Base-by-base conservation (phyloP, 2,113 vertebrate species). In the Drymodes brunneopygia region DNA sequence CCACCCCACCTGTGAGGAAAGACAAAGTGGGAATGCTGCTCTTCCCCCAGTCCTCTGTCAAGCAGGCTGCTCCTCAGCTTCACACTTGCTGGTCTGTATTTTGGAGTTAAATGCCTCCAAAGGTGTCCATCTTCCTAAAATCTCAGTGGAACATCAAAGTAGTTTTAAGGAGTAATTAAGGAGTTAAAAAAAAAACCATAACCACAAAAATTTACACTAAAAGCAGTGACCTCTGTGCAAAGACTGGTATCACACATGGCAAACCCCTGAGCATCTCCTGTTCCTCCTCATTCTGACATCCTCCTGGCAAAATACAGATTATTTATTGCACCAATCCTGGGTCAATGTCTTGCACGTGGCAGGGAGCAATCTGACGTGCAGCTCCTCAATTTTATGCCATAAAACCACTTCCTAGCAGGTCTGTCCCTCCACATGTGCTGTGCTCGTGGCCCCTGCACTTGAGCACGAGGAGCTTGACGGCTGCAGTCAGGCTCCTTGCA, bases 401-500 rank as follows among this genome's bases (percentile, higher is more conserved):
- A 20, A 62, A 87, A 50, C 10, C 36, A 4, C 62, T 61, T 75
- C 2, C 44, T 11, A 38, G 28, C 20, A 47, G 53, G 17, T 65
- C 44, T 72, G 48, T 33, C 14, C 33, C 71, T 80, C 47, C n/a
- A 1, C 7, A 3, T 1, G 45, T 17, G 74, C 72, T 2, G 10
- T 28, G 17, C 67, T 47, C 19, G 1, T 10, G 44, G 87, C 36
- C 64, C 78, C 78, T 65, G 33, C 23, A 66, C 88, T 51, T 0
- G 65, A 95, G 64, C 72, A 83, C 60, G 16, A 90, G 85, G 7
- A 81, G 88, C 31, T 47, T 64, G 81, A 81, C 1, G 17, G 75
- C 86, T 69, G 88, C 57, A 71, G 28, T 74, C 90, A 86, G 96
- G 80, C 60, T 51, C 16, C 88, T 94, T 61, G 85, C 94, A 84